Base-by-base conservation (phyloP, 35 echinoderm and acorn worm species). In the Ptychodera flava region DNA sequence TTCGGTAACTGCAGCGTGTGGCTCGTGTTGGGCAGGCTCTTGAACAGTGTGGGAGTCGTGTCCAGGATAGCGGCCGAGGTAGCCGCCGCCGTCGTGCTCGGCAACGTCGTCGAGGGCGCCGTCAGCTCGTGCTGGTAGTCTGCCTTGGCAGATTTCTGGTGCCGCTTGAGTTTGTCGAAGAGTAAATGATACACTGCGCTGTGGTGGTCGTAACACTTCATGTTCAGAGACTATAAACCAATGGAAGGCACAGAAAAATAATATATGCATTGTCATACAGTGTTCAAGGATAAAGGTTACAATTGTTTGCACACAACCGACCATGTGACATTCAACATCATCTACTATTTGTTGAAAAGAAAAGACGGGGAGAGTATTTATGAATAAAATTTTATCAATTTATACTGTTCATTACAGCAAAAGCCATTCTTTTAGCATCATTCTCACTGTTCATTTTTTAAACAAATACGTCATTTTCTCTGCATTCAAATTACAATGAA, bases 121-220 rank as follows among this genome's bases (percentile, higher is more conserved):
- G 6, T 6, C 6, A 64, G 45, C 6, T 22, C 22, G 6, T 64
- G 45, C 45, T 6, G 22, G 45, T 64, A 64, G 6, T 64, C 45
- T 64, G 45, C 6, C 22, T 64, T 64, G 45, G 45, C 6, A 6
- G 22, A 12, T 64, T 64, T 64, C 78, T 80, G 86, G 82, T 94
- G 93, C 1, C 90, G 76, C 34, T 85, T 86, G 28, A 85, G 80
- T 76, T 94, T 94, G 90, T 98, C 95, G 16, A 98, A 88, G 81
- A 98, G 37, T 36, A 98, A 92, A 45, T 98, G 88, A 81, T 98
- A 98, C 82, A 98, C 93, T 98, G 95, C 95, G 94, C 95, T 92
- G 81, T 88, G 82, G 45, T 94, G 88, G 84, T 98, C 95, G 88
- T 90, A 98, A 85, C 86, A 88, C 83, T 98, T 89, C 79, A 84